Percentiles rank a stretch among this genome's conserved stretches.
These are phyloP conservation scores for Heliconius eleuchia DNA, from an alignment of 1,140 invertebrate genomes.

Conservation along the genomic window DNA sequence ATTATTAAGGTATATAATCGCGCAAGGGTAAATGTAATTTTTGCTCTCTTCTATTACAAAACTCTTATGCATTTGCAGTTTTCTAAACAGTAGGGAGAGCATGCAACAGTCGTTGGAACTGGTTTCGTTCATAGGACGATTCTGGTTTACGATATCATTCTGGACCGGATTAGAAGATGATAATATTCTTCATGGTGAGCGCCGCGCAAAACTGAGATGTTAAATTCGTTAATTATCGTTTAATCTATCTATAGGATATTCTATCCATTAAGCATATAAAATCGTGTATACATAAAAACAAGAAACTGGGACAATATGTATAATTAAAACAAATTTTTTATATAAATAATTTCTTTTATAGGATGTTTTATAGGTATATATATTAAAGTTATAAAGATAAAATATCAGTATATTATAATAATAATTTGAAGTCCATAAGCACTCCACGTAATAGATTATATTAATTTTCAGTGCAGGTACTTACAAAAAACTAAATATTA, in stretches of 20 bases:
- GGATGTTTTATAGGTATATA: too few relatives aligned
- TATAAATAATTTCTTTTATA: too few relatives aligned
- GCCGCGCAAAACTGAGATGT: conserved; percentile 65
- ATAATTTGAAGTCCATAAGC: too few relatives aligned
- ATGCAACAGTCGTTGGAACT: conserved; percentile 65
- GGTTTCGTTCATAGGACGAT: conserved; percentile 68
- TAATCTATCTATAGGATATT: conserved; percentile 40
- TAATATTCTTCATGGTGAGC: conserved; percentile 68
- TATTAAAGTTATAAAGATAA: too few relatives aligned
- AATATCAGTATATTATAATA: too few relatives aligned
- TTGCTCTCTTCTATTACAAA: conserved; percentile 29
- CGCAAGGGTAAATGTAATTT: conserved; percentile 19
- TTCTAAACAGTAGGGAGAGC: conserved; percentile 61
- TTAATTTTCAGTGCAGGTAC: too few relatives aligned
- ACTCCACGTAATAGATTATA: too few relatives aligned
- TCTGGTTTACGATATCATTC: conserved; percentile 75
- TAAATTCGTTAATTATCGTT: conserved; percentile 64
- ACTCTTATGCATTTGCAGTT: conserved; percentile 55
- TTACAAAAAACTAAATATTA: too few relatives aligned
- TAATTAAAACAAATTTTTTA: neutral
- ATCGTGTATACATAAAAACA: conserved; percentile 43
- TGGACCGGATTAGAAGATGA: conserved; percentile 74
- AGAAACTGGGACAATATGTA: neutral
- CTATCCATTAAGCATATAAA: neutral
- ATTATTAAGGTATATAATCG: conserved; percentile 27